Evolutionary conservation across 2,113 vertebrate species (phyloP).

Genomic region (Ovis aries): ARS-UI_Ramb_v3.0 NC_056080.1:138138501-138139000

Average conservation of each 20-base stretch:
- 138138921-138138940: neutral
- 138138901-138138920: neutral
- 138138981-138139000: neutral
- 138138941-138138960: neutral
- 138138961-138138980: neutral
- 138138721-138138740: neutral
- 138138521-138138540: neutral
- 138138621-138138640: neutral
- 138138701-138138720: neutral
- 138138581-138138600: neutral
- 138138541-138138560: neutral
- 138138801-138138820: neutral
- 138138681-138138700: neutral
- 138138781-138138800: neutral
- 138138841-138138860: neutral
- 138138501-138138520: neutral
- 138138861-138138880: conserved; percentile 15
- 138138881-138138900: neutral
- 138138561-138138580: neutral
- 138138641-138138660: neutral
- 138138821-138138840: neutral
- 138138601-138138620: neutral
- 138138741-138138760: neutral
- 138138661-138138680: neutral
- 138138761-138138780: neutral